Base-by-base conservation (phyloP, 2,113 vertebrate genomes). In the Bufo bufo region DNA sequence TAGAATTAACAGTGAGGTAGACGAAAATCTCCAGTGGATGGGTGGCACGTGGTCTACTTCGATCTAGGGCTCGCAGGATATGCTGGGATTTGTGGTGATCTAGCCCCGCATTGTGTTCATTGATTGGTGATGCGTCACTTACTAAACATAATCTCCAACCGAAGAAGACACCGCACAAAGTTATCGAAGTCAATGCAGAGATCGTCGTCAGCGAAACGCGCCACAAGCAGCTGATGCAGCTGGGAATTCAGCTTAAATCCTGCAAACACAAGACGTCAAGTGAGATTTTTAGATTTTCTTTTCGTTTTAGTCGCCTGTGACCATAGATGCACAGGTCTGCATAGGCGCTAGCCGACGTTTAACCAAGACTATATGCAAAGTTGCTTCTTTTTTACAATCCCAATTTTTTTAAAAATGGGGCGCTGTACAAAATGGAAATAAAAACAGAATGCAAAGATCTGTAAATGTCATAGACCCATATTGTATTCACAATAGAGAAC, bases 81-180 rank as follows among this genome's bases (percentile, higher is more conserved):
- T 69, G 43, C 71, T 74, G 71, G 71, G 71, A 49, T 7, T 74
- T 47, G 71, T 74, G 11, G 71, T 74, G 4, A 23, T 1, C 3
- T 7, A 71, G 74, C 71, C 71, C 2, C 4, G 17, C 5, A 52
- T 52, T 52, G 52, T 52, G 52, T 9, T 52, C 56, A 58, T 10
- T 13, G 56, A 52, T 58, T 1, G 0, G 43, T 47, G 17, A 77
- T 0, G 11, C 20, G 33, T 6, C 86, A 95, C 95, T 92, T 90
- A 96, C 96, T 95, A 93, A 96, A 96, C 50, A 96, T 91, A 0
- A 93, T 95, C 89, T 96, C 95, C 47, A 96, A 92, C 4, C 95
- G 95, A 72, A 96, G 91, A 90, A 96, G 87, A 72, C 94, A 96
- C 43, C 95, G 92, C 12, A 96, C 92, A 0, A 96, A 96, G 80